These are phyloP conservation scores for Pachyseris speciosa DNA, from an alignment of 64 coral and sea anemone genomes.

Conservation along the genomic window DNA sequence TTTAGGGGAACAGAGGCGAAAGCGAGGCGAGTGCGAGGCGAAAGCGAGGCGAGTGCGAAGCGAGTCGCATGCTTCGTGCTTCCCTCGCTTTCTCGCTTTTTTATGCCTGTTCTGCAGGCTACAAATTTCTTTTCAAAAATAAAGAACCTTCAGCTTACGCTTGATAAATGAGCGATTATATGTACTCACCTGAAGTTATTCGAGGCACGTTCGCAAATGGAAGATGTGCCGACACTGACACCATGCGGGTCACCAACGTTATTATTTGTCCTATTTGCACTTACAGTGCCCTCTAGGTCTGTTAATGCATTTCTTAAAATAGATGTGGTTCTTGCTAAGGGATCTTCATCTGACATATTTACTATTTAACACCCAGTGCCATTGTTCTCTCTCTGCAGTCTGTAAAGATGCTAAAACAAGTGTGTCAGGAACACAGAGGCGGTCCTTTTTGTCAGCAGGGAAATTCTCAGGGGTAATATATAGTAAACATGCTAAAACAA, in stretches of 20 bases:
- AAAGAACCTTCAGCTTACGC: not conserved
- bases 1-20: not conserved
- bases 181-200: not conserved
- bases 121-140: not conserved
- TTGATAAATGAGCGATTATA: not conserved
- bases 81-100: not conserved
- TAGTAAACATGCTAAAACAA: too few relatives aligned
- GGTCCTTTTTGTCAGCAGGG: too few relatives aligned
- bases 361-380: too few relatives aligned
- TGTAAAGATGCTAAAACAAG: too few relatives aligned
- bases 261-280: not conserved
- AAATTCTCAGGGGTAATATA: too few relatives aligned
- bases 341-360: not conserved
- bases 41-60: not conserved
- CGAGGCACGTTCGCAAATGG: not conserved
- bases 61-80: not conserved
- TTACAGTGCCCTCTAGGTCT: not conserved
- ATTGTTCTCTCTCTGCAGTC: too few relatives aligned
- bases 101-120: not conserved
- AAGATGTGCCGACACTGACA: not conserved
- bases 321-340: not conserved
- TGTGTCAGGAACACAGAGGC: too few relatives aligned
- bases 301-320: not conserved
- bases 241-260: not conserved
- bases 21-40: not conserved